These are phyloP conservation scores for Tretioscincus oriximinensis DNA, from an alignment of 2,113 vertebrate species.

Conservation along the genomic window DNA sequence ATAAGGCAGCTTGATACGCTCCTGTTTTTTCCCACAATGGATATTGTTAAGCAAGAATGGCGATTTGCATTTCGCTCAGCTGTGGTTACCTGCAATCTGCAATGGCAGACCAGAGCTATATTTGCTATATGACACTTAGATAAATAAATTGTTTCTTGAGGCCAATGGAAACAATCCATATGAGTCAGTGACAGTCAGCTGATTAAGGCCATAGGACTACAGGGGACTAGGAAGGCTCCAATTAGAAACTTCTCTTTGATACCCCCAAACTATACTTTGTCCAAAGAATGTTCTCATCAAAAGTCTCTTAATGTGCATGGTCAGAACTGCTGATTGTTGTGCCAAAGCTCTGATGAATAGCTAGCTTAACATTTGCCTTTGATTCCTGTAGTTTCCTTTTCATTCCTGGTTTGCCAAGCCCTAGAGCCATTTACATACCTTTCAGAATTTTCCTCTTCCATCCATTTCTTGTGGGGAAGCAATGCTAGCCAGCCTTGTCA, in stretches of 20 bases:
- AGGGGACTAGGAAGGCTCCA: too few relatives aligned
- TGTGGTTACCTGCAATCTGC: neutral
- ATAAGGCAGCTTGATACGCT: neutral
- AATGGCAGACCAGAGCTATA: too few relatives aligned
- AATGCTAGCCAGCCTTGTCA: constrained; percentile 64
- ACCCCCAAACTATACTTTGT: too few relatives aligned
- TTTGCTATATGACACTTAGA: neutral
- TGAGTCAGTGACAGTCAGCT: too few relatives aligned
- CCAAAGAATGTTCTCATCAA: too few relatives aligned
- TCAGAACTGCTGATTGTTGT: neutral
- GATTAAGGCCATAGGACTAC: too few relatives aligned
- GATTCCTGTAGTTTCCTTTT: neutral
- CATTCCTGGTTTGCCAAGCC: constrained; percentile 49
- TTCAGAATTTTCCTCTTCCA: constrained; percentile 64
- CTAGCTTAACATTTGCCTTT: neutral
- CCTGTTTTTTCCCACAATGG: too few relatives aligned
- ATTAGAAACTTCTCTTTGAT: too few relatives aligned
- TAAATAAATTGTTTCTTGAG: neutral
- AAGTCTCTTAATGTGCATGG: too few relatives aligned
- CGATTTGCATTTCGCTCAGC: neutral
- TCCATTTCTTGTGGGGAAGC: constrained; percentile 50
- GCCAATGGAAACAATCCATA: neutral
- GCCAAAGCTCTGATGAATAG: constrained; percentile 39
- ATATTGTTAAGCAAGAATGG: too few relatives aligned
- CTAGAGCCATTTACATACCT: constrained; percentile 43